These are phyloP conservation scores for Pimpla rufipes DNA, from an alignment of 2,888 invertebrate genomes.

Conservation along the genomic window DNA sequence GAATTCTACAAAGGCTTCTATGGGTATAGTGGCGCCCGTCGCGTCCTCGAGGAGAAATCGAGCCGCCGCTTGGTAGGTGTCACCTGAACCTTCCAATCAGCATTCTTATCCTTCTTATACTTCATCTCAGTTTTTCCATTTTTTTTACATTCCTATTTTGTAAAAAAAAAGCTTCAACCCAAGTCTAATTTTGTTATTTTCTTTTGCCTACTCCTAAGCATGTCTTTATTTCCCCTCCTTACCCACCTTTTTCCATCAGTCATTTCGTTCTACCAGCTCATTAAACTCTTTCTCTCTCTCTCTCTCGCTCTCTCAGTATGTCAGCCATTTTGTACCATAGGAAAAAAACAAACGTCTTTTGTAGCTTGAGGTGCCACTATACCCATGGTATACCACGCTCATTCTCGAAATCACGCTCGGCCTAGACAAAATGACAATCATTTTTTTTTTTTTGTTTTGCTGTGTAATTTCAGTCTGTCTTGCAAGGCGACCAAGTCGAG, in stretches of 20 bases:
- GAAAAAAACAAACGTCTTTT: constrained; percentile 65
- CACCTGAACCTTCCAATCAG: constrained; percentile 78
- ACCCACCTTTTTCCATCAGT: constrained; percentile 1
- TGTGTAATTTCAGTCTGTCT: constrained; percentile 16
- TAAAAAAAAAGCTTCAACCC: background rate
- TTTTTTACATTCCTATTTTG: constrained; percentile 41
- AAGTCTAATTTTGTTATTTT: constrained; percentile 16
- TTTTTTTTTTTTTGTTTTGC: constrained; percentile 22
- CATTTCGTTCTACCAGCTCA: constrained; percentile 33
- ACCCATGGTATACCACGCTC: constrained; percentile 82
- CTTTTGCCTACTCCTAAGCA: constrained; percentile 1
- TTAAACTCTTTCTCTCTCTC: constrained; percentile 40
- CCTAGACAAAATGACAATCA: constrained; percentile 57
- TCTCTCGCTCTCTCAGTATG: constrained; percentile 49
- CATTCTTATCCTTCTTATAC: constrained; percentile 58
- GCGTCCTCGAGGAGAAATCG: constrained; percentile 88
- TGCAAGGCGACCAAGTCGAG: background rate
- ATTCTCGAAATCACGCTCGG: constrained; percentile 79
- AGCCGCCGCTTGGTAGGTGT: constrained; percentile 91
- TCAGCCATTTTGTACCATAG: constrained; percentile 47
- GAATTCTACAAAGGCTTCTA: constrained; percentile 95
- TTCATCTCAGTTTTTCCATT: constrained; percentile 39
- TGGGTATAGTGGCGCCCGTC: constrained; percentile 90
- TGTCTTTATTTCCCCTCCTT: background rate
- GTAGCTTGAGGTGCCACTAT: constrained; percentile 84